phyloP scores from a whole-genome alignment of 2,113 vertebrate genomes.

The Indicator maculatus region DNA sequence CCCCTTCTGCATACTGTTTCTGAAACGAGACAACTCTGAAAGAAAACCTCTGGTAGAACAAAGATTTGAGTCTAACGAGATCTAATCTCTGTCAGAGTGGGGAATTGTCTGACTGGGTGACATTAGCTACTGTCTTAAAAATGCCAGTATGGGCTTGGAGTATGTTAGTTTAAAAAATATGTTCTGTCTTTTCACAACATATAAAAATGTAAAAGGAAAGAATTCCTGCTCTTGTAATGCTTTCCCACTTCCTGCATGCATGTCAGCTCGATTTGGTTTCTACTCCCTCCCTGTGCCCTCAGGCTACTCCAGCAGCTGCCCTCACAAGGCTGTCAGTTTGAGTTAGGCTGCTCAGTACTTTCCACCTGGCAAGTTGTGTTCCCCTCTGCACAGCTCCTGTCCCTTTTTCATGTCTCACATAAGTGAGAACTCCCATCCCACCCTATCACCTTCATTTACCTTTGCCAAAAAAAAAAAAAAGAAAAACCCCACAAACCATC shows the following conservation, averaged over 20 bases:
- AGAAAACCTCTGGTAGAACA: background rate
- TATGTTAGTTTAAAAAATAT: background rate
- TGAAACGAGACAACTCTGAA: background rate
- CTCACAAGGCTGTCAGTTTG: background rate
- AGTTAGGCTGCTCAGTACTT: conserved; percentile 10
- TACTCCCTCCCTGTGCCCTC: background rate
- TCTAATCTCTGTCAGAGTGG: background rate
- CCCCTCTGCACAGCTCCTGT: background rate
- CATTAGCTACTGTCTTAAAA: background rate
- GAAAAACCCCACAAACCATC: too few relatives aligned
- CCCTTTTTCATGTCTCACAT: background rate
- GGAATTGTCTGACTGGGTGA: background rate
- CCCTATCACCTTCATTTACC: background rate
- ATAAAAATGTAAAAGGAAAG: background rate
- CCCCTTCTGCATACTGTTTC: background rate
- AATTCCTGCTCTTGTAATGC: background rate
- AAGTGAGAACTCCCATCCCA: background rate
- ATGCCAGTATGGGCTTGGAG: background rate
- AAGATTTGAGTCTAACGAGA: background rate
- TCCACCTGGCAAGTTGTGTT: background rate
- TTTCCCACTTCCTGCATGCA: conserved; percentile 7
- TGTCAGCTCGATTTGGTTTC: background rate
- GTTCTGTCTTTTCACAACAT: background rate
- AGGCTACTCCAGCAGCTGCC: background rate
- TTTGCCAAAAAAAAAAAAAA: background rate